phyloP scores from a whole-genome alignment of 2,888 invertebrate genomes.

The Formica aserva region DNA sequence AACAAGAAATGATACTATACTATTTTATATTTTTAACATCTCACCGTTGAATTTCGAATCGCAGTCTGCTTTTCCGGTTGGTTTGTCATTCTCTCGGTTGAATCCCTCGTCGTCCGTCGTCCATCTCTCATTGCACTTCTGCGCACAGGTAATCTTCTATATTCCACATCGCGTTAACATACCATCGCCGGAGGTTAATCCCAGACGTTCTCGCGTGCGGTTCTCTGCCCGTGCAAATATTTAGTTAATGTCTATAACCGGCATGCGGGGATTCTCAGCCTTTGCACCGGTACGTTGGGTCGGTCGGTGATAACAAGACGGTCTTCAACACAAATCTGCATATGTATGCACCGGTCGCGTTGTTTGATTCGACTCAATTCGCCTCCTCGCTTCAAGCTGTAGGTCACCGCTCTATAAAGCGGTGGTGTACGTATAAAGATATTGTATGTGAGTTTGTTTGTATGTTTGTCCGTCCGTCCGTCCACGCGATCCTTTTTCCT shows the following conservation, averaged over 20 bases:
- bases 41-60: conserved; percentile 38
- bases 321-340: conserved; percentile 69
- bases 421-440: background rate
- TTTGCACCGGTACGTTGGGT: conserved; percentile 45
- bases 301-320: conserved; percentile 59
- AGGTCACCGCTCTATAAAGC: conserved; percentile 9
- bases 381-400: background rate
- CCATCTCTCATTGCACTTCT: conserved; percentile 27
- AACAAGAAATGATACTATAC: no score
- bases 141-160: conserved; percentile 28
- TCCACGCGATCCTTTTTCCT: conserved; percentile 27
- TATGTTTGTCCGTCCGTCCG: background rate
- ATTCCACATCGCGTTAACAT: conserved; percentile 44
- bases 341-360: conserved; percentile 59
- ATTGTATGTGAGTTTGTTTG: conserved; percentile 1
- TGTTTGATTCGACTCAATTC: background rate
- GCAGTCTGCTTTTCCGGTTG: conserved; percentile 44
- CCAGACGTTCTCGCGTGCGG: conserved; percentile 47
- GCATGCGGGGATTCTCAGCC: conserved; percentile 49
- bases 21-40: background rate
- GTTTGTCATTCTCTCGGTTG: conserved; percentile 27
- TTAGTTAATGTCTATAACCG: conserved; percentile 61
- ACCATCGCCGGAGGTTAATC: conserved; percentile 58
- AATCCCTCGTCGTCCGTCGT: conserved; percentile 18
- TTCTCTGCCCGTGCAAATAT: conserved; percentile 68